Conservation (phyloP, 2,888 invertebrate species). For the Ferdinandea cuprea region DNA sequence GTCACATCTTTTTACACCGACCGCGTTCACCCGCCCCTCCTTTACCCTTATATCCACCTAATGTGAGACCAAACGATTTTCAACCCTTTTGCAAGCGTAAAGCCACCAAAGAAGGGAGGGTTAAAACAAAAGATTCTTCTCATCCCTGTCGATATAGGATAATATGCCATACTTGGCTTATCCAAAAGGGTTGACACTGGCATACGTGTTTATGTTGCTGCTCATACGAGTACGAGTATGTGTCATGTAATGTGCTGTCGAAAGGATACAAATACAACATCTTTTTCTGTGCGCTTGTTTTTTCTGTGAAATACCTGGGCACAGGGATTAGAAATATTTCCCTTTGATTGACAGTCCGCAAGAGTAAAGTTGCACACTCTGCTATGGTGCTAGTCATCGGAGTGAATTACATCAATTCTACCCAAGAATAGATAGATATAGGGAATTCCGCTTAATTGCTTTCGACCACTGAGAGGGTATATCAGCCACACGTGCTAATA, state of each 20-base stretch:
- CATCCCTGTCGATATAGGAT: constrained; percentile 27
- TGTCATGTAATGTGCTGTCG: constrained; percentile 47
- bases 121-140: constrained; percentile 60
- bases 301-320: background rate
- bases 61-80: constrained; percentile 35
- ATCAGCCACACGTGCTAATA: constrained; percentile 40
- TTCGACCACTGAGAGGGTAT: constrained; percentile 35
- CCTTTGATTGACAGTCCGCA: constrained; percentile 71
- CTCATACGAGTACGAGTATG: constrained; percentile 8
- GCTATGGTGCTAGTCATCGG: constrained; percentile 26
- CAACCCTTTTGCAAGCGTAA: constrained; percentile 39
- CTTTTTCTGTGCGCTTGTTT: constrained; percentile 10
- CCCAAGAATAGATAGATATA: constrained; percentile 36
- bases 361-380: constrained; percentile 48
- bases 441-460: constrained; percentile 70
- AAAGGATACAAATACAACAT: constrained; percentile 30
- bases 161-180: constrained; percentile 71
- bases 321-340: constrained; percentile 49
- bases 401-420: constrained; percentile 16
- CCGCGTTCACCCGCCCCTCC: constrained; percentile 45
- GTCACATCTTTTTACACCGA: constrained; percentile 65
- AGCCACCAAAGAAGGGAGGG: constrained; percentile 21
- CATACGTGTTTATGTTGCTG: constrained; percentile 46
- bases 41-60: constrained; percentile 31
- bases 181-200: constrained; percentile 48